Evolutionary conservation across 1,140 invertebrate species (phyloP), one percentile per base, ranked within the genome.

Genomic region (Amphibalanus amphitrite): DNA sequence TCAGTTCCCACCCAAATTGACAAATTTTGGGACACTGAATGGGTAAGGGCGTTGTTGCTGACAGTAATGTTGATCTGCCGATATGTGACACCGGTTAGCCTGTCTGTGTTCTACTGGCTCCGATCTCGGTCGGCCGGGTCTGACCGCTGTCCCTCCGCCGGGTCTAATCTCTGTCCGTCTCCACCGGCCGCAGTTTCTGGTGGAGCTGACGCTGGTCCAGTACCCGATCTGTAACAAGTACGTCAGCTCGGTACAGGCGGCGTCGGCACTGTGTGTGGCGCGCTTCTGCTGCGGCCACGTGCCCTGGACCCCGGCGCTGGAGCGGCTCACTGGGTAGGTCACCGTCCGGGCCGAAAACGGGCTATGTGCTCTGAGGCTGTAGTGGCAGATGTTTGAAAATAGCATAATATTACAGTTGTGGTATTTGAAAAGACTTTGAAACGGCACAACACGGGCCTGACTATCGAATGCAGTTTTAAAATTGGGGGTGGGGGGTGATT

Each of bases 151-250:
- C n/a, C n/a, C n/a, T n/a, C n/a, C n/a, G n/a, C n/a, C n/a, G n/a
- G n/a, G n/a, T n/a, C n/a, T n/a, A n/a, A n/a, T n/a, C n/a, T n/a
- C n/a, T n/a, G n/a, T n/a, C n/a, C n/a, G n/a, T n/a, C 4, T 38
- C 33, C 33, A 6, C 33, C 33, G 33, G 4, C 4, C 15, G 23
- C 65, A 67, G 65, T 67, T 28, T 67, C 65, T 67, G 65, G 23
- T 67, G 65, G 65, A 67, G 65, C 28, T 67, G 28, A 28, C 26
- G n/a, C 65, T 67, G 65, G 65, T 67, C n/a, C 65, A 67, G 65
- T 67, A 67, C 65, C n/a, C 8, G n/a, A 1, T 28, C 1, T 6
- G 17, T 25, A 67, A 67, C 23, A 26, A 25, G n/a, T 28, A 67
- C 65, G n/a, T 67, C 10, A 28, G n/a, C 65, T 67, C 65, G 3